Conservation (phyloP, 2,888 invertebrate species). For the Amitus sp. region DNA sequence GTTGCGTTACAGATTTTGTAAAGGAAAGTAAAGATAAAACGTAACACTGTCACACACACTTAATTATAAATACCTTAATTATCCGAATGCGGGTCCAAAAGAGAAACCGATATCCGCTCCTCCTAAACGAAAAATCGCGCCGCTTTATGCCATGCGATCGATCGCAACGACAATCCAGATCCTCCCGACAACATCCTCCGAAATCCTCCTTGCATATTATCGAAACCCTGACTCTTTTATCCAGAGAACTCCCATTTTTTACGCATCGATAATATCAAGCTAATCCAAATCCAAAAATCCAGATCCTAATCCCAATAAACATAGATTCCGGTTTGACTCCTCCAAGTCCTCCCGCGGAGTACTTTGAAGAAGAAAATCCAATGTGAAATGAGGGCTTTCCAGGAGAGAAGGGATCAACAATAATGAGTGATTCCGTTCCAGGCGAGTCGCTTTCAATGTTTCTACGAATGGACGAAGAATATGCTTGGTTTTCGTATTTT, state of each 20-base stretch:
- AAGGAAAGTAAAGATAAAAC: slow-evolving; percentile 14
- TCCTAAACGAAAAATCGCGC: slow-evolving; percentile 29
- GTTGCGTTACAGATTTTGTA: slow-evolving; percentile 28
- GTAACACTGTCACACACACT: slow-evolving; percentile 27
- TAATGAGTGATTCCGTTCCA: slow-evolving; percentile 37
- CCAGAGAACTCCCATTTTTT: slow-evolving; percentile 13
- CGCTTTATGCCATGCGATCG: slow-evolving; percentile 27
- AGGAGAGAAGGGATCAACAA: slow-evolving; percentile 24
- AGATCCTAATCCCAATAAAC: slow-evolving; percentile 13
- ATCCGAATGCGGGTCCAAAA: slow-evolving; percentile 33
- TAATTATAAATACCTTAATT: slow-evolving; percentile 39
- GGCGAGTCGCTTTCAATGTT: slow-evolving; percentile 38
- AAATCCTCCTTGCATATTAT: slow-evolving; percentile 18
- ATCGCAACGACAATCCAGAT: slow-evolving; percentile 32
- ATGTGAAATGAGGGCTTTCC: slow-evolving; percentile 27
- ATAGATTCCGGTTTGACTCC: not conserved
- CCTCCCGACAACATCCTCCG: slow-evolving; percentile 26
- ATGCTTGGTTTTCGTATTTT: slow-evolving; percentile 29
- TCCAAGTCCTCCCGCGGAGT: slow-evolving; percentile 34
- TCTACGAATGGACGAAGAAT: slow-evolving; percentile 43
- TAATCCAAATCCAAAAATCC: slow-evolving; percentile 39
- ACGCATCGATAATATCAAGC: slow-evolving; percentile 30
- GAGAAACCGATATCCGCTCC: slow-evolving; percentile 37
- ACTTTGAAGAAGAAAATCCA: slow-evolving; percentile 31
- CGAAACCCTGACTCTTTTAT: not conserved